These are phyloP conservation scores for Clivina fossor DNA, from an alignment of 2,888 invertebrate genomes.

Conservation along the genomic window DNA sequence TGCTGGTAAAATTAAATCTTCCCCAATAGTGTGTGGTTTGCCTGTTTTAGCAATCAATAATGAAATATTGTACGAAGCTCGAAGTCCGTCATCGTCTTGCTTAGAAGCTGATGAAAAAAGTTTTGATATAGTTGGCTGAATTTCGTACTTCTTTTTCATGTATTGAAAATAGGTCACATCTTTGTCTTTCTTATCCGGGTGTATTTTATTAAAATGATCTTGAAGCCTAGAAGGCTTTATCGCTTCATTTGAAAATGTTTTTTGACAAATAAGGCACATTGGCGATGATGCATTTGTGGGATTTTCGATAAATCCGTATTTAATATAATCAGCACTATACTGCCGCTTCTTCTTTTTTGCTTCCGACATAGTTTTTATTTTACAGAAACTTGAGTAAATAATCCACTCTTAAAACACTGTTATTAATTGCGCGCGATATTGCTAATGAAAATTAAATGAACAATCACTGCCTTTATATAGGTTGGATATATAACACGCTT, in stretches of 20 bases:
- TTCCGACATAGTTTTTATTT: constrained; percentile 1
- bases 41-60: constrained; percentile 34
- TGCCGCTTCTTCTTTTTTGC: constrained; percentile 12
- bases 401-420: too few relatives aligned
- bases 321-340: constrained; percentile 31
- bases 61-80: constrained; percentile 38
- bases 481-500: too few relatives aligned
- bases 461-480: too few relatives aligned
- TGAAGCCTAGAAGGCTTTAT: constrained; percentile 35
- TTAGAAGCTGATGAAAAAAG: constrained; percentile 26
- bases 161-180: constrained; percentile 20
- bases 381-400: background rate
- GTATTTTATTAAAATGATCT: constrained; percentile 32
- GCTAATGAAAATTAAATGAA: too few relatives aligned
- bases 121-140: constrained; percentile 10
- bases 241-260: constrained; percentile 41
- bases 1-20: constrained; percentile 39
- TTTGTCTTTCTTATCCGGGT: constrained; percentile 33
- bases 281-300: constrained; percentile 14
- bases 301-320: constrained; percentile 29
- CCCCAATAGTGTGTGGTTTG: constrained; percentile 37
- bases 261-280: constrained; percentile 37
- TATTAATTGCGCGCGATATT: too few relatives aligned
- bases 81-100: constrained; percentile 31
- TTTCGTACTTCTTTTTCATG: too few relatives aligned